phyloP scores from a whole-genome alignment of 2,888 invertebrate species.

The Chymomyza fuscimana region DNA sequence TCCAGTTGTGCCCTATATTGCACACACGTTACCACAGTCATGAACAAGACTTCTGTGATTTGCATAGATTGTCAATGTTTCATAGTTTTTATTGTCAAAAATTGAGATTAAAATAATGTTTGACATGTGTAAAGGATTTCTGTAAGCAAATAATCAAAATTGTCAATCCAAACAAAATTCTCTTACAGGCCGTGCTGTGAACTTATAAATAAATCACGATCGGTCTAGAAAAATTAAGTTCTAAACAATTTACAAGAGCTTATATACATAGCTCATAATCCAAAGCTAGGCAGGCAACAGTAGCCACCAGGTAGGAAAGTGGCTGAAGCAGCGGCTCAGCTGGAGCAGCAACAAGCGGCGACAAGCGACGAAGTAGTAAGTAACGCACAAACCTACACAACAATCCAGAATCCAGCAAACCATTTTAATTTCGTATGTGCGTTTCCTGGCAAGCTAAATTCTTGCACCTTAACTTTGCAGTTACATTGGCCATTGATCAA shows the following conservation, averaged over 20 bases:
- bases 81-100: too few relatives aligned
- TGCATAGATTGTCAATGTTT: background rate
- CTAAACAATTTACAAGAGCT: background rate
- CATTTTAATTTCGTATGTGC: conserved; percentile 29
- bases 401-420: conserved; percentile 23
- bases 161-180: conserved; percentile 32
- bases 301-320: conserved; percentile 46
- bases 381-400: conserved; percentile 44
- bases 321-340: conserved; percentile 61
- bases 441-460: conserved; percentile 36
- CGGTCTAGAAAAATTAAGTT: background rate
- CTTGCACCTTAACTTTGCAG: conserved; percentile 34
- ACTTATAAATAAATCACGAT: conserved; percentile 31
- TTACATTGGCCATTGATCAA: conserved; percentile 32
- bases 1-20: background rate
- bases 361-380: conserved; percentile 63
- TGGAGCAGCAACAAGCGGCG: conserved; percentile 63
- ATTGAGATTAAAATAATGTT: too few relatives aligned
- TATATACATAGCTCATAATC: background rate
- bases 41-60: background rate
- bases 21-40: background rate
- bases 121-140: too few relatives aligned
- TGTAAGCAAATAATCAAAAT: conserved; percentile 4
- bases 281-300: conserved; percentile 22
- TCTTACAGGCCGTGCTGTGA: conserved; percentile 44